Percentiles rank a stretch among this genome's conserved stretches.
phyloP scores from a whole-genome alignment of 2,888 invertebrate genomes.

The Seira sanloemensis region DNA sequence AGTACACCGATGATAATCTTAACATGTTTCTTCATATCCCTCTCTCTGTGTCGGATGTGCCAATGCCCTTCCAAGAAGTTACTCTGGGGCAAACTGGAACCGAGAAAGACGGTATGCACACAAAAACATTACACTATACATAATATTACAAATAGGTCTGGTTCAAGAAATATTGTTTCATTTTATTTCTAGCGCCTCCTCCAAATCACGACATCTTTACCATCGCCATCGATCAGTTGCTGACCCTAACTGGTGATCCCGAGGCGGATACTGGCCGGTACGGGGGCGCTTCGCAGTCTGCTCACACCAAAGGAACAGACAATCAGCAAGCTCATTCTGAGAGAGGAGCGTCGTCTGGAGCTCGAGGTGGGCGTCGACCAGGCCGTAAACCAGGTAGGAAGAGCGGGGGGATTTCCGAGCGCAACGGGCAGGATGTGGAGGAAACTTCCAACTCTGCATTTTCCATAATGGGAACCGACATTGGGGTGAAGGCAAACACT shows the following conservation, averaged over 20 bases:
- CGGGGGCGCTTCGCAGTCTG: not conserved
- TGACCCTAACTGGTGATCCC: not conserved
- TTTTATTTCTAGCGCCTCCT: constrained; percentile 31
- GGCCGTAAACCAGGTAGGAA: constrained; percentile 56
- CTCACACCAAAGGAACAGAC: not conserved
- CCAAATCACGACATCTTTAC: constrained; percentile 54
- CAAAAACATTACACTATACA: too few relatives aligned
- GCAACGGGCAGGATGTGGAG: constrained; percentile 18
- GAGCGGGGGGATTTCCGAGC: not conserved
- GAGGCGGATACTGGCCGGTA: not conserved
- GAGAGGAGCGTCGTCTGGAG: not conserved
- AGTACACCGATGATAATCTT: not conserved
- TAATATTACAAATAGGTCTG: too few relatives aligned
- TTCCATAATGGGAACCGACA: not conserved
- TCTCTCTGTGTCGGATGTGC: not conserved
- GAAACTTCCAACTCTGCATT: constrained; percentile 10
- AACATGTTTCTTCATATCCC: not conserved
- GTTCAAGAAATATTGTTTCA: not conserved
- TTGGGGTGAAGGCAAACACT: not conserved
- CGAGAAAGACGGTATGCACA: constrained; percentile 34
- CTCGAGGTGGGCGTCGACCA: constrained; percentile 51
- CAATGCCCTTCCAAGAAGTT: constrained; percentile 42
- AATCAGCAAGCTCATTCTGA: not conserved
- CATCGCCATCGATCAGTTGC: constrained; percentile 50
- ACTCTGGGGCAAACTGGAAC: constrained; percentile 44